These are phyloP conservation scores for Fregetta grallaria DNA, from an alignment of 2,113 vertebrate species.

Conservation along the genomic window DNA sequence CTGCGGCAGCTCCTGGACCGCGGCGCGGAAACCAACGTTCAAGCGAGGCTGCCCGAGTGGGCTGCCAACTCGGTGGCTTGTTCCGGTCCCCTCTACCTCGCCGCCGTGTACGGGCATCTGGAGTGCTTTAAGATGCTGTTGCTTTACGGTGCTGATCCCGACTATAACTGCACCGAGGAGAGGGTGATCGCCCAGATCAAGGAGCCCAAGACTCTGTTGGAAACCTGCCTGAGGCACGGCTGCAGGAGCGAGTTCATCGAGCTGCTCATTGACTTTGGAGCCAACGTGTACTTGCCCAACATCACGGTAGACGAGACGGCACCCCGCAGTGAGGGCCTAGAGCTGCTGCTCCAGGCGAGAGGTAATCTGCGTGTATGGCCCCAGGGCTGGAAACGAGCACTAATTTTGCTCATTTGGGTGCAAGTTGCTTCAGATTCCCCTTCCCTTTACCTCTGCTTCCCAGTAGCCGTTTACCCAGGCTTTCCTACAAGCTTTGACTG, in stretches of 20 bases:
- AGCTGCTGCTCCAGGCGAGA: constrained; percentile 85
- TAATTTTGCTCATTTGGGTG: rapidly evolving
- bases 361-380: constrained; percentile 55
- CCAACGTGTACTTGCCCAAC: constrained; percentile 85
- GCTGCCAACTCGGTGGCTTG: constrained; percentile 79
- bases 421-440: neutral
- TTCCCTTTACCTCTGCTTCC: neutral
- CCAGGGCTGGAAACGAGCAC: rapidly evolving
- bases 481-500: neutral
- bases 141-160: constrained; percentile 85
- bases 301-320: constrained; percentile 68
- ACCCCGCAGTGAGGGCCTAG: constrained; percentile 75
- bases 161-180: constrained; percentile 89
- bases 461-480: rapidly evolving
- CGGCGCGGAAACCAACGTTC: constrained; percentile 84
- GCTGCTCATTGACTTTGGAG: constrained; percentile 92
- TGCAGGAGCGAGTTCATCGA: constrained; percentile 82
- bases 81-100: constrained; percentile 89
- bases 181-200: constrained; percentile 78
- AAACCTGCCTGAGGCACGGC: constrained; percentile 87
- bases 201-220: constrained; percentile 84
- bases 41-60: constrained; percentile 83
- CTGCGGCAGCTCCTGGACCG: constrained; percentile 82
- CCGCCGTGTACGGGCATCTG: constrained; percentile 86
- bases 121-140: constrained; percentile 89